Base-by-base conservation (phyloP, 2,113 vertebrate genomes). In the Zapus hudsonius region DNA sequence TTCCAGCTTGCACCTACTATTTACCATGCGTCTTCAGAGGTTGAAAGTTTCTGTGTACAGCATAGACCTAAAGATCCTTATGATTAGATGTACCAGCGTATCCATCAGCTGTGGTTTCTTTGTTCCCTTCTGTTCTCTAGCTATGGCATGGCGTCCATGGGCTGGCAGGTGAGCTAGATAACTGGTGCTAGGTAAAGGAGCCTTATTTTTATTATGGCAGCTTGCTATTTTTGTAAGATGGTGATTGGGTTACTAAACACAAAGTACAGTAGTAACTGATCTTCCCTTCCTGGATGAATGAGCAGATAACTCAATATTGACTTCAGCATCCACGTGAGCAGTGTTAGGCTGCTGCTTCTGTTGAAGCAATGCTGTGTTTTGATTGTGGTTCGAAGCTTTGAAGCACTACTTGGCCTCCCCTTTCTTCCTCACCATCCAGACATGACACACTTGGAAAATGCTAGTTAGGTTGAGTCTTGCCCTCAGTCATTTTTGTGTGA, bases 181-280 rank as follows among this genome's bases (percentile, higher is more conserved):
- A 57, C 75, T 97, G 96, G 96, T 97, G 97, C 97, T 97, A 97
- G 96, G 85, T 91, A 95, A 96, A 97, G 95, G 89, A 74, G 96
- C 91, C 92, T 96, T 96, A 84, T 82, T 85, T 94, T 92, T 95
- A 87, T 87, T 94, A 96, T 74, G 95, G 96, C 79, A 93, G 96
- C 79, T 97, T 95, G 97, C 96, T 97, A 91, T 94, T 97, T 96
- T 94, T 94, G 87, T 97, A 92, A 94, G 64, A 83, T 96, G 75
- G 84, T 84, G 76, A 95, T 84, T 95, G 96, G 96, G 87, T 81
- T 89, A 95, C n/a, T n/a, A n/a, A 87, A 16, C 7, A 1, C 5
- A 91, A 94, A 87, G 93, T 63, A 86, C 33, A 87, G 74, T 93
- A 87, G 66, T 92, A 89, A 88, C 88, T 91, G 87, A 95, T 91